A percentile compares a stretch with the other conserved stretches of the same genome.
phyloP scores from a whole-genome alignment of 1,140 invertebrate species.

The Achroia grisella region DNA sequence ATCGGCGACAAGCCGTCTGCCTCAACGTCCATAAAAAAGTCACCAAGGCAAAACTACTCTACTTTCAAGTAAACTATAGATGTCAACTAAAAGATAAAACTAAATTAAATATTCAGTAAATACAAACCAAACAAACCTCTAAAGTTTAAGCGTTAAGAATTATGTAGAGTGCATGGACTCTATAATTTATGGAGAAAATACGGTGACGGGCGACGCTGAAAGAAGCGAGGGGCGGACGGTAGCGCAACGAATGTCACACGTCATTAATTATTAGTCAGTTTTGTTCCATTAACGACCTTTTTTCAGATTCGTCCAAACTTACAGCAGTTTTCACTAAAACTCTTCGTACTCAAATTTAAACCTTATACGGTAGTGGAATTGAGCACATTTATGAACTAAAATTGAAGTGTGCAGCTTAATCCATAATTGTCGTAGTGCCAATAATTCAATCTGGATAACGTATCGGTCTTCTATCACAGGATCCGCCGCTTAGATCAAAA shows the following conservation, averaged over 20 bases:
- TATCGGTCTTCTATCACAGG: too few relatives aligned
- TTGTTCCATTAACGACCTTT: slow-evolving; percentile 18
- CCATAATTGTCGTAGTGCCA: too few relatives aligned
- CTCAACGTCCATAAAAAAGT: slow-evolving; percentile 17
- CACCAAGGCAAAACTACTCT: slow-evolving; percentile 5
- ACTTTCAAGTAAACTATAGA: slow-evolving; percentile 24
- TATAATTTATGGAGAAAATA: slow-evolving; percentile 3
- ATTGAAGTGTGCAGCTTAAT: too few relatives aligned
- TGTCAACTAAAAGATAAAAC: slow-evolving; percentile 24
- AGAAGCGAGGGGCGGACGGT: slow-evolving; percentile 36
- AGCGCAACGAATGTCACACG: slow-evolving; percentile 53
- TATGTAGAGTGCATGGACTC: slow-evolving; percentile 7
- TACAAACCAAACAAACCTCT: not conserved
- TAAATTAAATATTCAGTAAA: slow-evolving; percentile 3
- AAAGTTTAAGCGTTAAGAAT: too few relatives aligned
- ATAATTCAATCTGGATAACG: too few relatives aligned
- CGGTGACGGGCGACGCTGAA: not conserved
- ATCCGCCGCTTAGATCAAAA: too few relatives aligned
- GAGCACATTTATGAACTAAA: too few relatives aligned
- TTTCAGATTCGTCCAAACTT: slow-evolving; percentile 2
- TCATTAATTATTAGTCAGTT: slow-evolving; percentile 40
- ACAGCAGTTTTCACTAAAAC: too few relatives aligned
- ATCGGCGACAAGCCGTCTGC: slow-evolving; percentile 51
- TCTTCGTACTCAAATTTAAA: too few relatives aligned
- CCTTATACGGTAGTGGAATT: too few relatives aligned